Base-by-base conservation (phyloP, 37 sponge, comb jelly and placozoan species). In the Eunapius fragilis region DNA sequence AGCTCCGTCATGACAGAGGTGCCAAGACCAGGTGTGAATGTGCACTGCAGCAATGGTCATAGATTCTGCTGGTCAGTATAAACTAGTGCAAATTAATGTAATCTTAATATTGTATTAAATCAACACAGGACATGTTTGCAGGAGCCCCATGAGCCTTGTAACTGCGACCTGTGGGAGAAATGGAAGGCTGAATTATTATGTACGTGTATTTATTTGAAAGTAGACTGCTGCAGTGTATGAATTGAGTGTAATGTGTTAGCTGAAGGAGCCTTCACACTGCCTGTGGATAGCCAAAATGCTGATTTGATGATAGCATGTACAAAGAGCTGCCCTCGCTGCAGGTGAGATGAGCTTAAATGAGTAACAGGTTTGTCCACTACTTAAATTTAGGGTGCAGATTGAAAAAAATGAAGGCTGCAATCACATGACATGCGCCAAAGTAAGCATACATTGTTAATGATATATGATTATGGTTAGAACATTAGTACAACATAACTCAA, bases 351-450 rank as follows among this genome's bases (percentile, higher is more conserved):
- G n/a, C n/a, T n/a, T n/a, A n/a, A n/a, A n/a, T n/a, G n/a, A n/a
- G n/a, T n/a, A n/a, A n/a, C n/a, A n/a, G n/a, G n/a, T n/a, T n/a
- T n/a, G n/a, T n/a, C n/a, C 19, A 11, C 19, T 19, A 58, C 14
- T 1, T 11, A 17, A 10, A 10, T 19, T 24, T 49, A 91, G 92
- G 25, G 25, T 84, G 28, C 87, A 85, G 0, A 94, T 94, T 37
- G 91, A 94, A 78, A 94, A 94, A 83, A 90, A 80, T 30, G 87
- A 90, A 49, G 94, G 94, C 31, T 94, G 94, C 36, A 94, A 94
- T 87, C 91, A 94, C 75, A 94, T 94, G 74, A 88, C 82, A 22
- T 94, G 94, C 50, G 75, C 68, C 30, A 94, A 94, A 79, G 94
- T 94, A 35, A 74, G 80, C 75, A 30, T 36, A 45, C 47, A 45